phyloP scores from a whole-genome alignment of 2,888 invertebrate species.

The Hirtodrosophila confusa region DNA sequence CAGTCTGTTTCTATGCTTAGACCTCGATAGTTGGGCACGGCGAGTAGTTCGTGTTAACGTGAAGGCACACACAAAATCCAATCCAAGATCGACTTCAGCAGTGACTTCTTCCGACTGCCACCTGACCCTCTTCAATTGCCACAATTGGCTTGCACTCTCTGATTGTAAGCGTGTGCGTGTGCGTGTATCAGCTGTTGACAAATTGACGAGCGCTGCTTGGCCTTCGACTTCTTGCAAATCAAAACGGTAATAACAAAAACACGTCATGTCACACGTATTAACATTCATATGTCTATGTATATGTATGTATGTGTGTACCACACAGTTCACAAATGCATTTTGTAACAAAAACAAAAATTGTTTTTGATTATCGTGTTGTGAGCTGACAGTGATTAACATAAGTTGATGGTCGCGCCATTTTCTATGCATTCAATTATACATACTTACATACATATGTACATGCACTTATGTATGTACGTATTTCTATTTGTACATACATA shows the following conservation, averaged over 20 bases:
- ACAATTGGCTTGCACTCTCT: slow-evolving; percentile 8
- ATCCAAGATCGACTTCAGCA: slow-evolving; percentile 53
- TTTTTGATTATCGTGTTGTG: slow-evolving; percentile 17
- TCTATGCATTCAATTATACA: slow-evolving; percentile 1
- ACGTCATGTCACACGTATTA: slow-evolving; percentile 25
- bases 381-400: slow-evolving; percentile 46
- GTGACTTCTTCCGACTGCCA: not conserved
- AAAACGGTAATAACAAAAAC: slow-evolving; percentile 51
- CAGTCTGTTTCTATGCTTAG: slow-evolving; percentile 78
- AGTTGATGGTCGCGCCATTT: slow-evolving; percentile 51
- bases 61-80: slow-evolving; percentile 19
- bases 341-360: slow-evolving; percentile 29
- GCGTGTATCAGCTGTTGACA: slow-evolving; percentile 47
- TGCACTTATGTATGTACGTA: not conserved
- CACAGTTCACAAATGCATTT: slow-evolving; percentile 30
- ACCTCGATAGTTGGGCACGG: slow-evolving; percentile 74
- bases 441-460: not conserved
- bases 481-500: not conserved
- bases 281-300: not conserved
- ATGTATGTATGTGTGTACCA: not conserved
- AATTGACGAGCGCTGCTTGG: slow-evolving; percentile 37
- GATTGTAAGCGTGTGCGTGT: slow-evolving; percentile 16
- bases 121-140: slow-evolving; percentile 11
- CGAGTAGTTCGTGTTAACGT: slow-evolving; percentile 20
- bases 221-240: slow-evolving; percentile 33